phyloP scores from a whole-genome alignment of 2,888 invertebrate species.

The Latrodectus hesperus region DNA sequence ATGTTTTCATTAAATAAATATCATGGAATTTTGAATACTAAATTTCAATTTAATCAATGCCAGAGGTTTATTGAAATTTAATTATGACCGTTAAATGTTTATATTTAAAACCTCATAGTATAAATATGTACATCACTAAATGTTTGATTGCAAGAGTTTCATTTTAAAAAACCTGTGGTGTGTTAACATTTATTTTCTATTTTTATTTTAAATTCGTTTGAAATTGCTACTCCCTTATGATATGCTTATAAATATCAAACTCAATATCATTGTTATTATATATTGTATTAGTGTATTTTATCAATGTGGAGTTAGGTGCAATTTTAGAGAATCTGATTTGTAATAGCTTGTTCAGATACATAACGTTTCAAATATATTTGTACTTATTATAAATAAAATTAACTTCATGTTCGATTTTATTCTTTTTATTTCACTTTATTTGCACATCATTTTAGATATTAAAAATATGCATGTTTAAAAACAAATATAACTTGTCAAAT shows the following conservation, averaged over 20 bases:
- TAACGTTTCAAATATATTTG: conserved; percentile 56
- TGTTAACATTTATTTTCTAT: no score
- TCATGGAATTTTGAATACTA: no score
- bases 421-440: background rate
- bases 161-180: no score
- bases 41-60: no score
- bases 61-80: no score
- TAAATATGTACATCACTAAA: conserved; percentile 23
- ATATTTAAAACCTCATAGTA: no score
- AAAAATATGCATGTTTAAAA: background rate
- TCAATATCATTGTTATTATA: background rate
- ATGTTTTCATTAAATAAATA: no score
- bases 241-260: background rate
- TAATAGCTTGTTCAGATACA: conserved; percentile 13
- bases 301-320: conserved; percentile 5
- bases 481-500: background rate
- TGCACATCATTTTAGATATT: no score
- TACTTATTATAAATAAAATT: conserved; percentile 56
- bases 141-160: conserved; percentile 30
- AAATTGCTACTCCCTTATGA: background rate
- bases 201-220: background rate
- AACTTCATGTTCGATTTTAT: conserved; percentile 26
- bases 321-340: conserved; percentile 16
- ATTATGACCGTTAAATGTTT: no score
- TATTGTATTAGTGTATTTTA: background rate